Percentiles rank a stretch among this genome's conserved stretches.
These are phyloP conservation scores for Drosophila orosa DNA, from an alignment of 1,140 invertebrate species.

Conservation along the genomic window DNA sequence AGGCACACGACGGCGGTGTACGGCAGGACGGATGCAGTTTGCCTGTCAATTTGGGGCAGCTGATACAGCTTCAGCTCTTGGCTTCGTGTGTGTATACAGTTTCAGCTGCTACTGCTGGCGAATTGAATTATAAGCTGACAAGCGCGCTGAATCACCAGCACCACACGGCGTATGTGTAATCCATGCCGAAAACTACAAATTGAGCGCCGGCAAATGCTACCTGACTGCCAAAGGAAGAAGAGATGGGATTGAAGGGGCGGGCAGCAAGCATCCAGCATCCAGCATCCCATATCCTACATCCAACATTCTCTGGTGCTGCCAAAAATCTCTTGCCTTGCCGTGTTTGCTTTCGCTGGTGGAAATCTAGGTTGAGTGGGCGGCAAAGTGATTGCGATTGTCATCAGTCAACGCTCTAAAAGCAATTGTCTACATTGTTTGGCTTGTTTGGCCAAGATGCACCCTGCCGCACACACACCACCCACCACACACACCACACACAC, in stretches of 20 bases:
- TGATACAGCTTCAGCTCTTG: conserved; percentile 11
- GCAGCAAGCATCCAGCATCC: conserved; percentile 3
- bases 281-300: conserved; percentile 8
- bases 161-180: conserved; percentile 71
- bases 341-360: conserved; percentile 71
- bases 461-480: conserved; percentile 32
- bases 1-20: conserved; percentile 10
- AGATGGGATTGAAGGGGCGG: background rate
- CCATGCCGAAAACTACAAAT: conserved; percentile 59
- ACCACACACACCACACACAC: conserved; percentile 19
- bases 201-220: conserved; percentile 45
- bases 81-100: conserved; percentile 9
- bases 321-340: conserved; percentile 37
- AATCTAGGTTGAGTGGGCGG: conserved; percentile 80
- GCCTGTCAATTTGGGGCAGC: conserved; percentile 52
- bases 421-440: conserved; percentile 82
- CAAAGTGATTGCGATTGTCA: conserved; percentile 82
- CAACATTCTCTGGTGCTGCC: conserved; percentile 8
- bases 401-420: conserved; percentile 83
- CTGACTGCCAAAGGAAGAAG: conserved; percentile 25
- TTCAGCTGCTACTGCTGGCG: conserved; percentile 21
- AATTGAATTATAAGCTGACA: conserved; percentile 79
- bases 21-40: conserved; percentile 24
- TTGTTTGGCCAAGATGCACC: conserved; percentile 80
- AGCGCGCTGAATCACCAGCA: conserved; percentile 45